Evolutionary conservation across 2,888 invertebrate genomes (phyloP), one percentile per base, ranked within the genome.

Genomic region (Chrysolina americana): DNA sequence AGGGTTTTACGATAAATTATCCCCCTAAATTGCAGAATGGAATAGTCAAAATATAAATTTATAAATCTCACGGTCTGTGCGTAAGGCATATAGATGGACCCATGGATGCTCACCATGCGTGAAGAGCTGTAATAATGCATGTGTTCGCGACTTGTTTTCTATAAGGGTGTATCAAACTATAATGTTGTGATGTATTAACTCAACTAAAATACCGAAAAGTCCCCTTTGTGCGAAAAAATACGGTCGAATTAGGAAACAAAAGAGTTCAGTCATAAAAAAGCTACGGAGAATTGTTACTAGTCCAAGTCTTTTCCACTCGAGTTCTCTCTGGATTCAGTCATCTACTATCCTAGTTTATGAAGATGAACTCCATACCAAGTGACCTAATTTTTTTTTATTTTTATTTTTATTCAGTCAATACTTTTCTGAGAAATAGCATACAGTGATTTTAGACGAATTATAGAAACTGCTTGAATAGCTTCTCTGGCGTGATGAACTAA

Each of bases 21-120:
- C 78, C 81, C 86, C 86, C 86, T 84, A 85, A 86, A 86, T 86
- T 86, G 85, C 81, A 84, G 84, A 85, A 86, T 85, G 85, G 85
- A 86, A 87, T 87, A 87, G 88, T 88, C 88, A 88, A 88, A 88
- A 88, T 88, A 88, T 87, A 87, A 87, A 87, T 87, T 87, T 88
- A 88, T 88, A 88, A 88, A 88, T 88, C 88, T 87, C 87, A 87
- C 86, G 88, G 87, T 86, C 83, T 82, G 82, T 82, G 82, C 85
- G 78, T 81, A 79, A 76, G 81, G 81, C 81, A 76, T 75, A 76
- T 75, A 81, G 66, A 75, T 75, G 78, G 76, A 80, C 81, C 83
- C 82, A 84, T 82, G 81, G 83, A 78, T 86, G 86, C 80, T 84
- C 86, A 87, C 86, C 83, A 82, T 82, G 84, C 87, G 87, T 87